Conservation (phyloP, 2,888 invertebrate genomes). For the Stratiomys singularior region DNA sequence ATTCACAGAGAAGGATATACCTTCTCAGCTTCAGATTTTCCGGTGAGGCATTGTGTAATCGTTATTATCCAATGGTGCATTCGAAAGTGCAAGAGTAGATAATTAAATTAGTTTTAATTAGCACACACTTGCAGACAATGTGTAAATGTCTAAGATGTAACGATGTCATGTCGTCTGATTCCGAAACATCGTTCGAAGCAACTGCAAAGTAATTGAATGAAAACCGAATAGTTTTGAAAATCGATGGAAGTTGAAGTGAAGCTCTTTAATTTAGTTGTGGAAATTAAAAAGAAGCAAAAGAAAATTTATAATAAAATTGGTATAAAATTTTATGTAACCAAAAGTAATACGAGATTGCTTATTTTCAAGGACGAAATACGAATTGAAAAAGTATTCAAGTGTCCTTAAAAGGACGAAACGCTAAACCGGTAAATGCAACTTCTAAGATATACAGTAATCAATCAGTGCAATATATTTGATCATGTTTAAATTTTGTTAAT, state of each 20-base stretch:
- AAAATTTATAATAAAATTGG: slow-evolving; percentile 45
- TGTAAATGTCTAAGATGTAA: slow-evolving; percentile 57
- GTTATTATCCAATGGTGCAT: not conserved
- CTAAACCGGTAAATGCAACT: too few relatives aligned
- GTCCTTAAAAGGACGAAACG: too few relatives aligned
- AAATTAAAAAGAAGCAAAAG: not conserved
- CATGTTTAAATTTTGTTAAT: not conserved
- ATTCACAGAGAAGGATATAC: not conserved
- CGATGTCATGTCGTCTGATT: too few relatives aligned
- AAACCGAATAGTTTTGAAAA: too few relatives aligned
- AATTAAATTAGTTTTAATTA: slow-evolving; percentile 18
- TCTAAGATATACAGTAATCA: slow-evolving; percentile 9
- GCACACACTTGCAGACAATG: slow-evolving; percentile 68
- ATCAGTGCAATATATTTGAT: slow-evolving; percentile 34
- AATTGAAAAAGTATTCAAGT: too few relatives aligned
- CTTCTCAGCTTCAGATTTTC: not conserved
- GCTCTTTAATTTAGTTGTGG: too few relatives aligned
- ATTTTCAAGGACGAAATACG: too few relatives aligned
- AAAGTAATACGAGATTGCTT: slow-evolving; percentile 50
- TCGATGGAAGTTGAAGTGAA: too few relatives aligned
- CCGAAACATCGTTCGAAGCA: too few relatives aligned
- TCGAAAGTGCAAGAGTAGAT: not conserved
- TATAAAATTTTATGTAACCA: slow-evolving; percentile 47
- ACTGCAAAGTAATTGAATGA: too few relatives aligned
- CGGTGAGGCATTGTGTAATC: not conserved